phyloP scores from a whole-genome alignment of 1,140 invertebrate species.

The Drosophila cardini region DNA sequence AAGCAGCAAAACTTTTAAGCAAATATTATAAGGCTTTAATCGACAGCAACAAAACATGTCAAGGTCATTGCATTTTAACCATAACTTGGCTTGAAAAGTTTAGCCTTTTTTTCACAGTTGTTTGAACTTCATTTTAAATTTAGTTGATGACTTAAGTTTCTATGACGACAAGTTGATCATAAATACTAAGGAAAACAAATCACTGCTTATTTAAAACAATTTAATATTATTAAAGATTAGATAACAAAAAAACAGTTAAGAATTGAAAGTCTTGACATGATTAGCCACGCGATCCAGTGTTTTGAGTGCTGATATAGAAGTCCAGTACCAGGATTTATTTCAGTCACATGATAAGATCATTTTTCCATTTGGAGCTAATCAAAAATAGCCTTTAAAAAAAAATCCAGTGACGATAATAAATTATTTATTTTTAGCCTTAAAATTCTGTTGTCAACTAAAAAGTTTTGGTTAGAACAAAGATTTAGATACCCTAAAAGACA shows the following conservation, averaged over 20 bases:
- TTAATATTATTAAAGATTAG: slow-evolving; percentile 36
- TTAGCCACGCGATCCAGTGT: slow-evolving; percentile 1
- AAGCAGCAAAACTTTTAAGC: slow-evolving; percentile 54
- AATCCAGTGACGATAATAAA: background rate
- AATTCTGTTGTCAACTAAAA: no score
- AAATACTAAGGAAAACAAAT: slow-evolving; percentile 14
- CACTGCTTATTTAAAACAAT: slow-evolving; percentile 28
- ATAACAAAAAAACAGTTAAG: slow-evolving; percentile 16
- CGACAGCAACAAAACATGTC: slow-evolving; percentile 61
- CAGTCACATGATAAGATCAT: slow-evolving; percentile 41
- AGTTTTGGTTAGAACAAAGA: no score
- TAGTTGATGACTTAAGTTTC: background rate
- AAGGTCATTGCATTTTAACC: slow-evolving; percentile 61
- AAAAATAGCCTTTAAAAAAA: slow-evolving; percentile 10
- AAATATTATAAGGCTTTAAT: slow-evolving; percentile 49
- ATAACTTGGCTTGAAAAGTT: background rate
- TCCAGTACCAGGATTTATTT: slow-evolving; percentile 6
- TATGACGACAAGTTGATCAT: background rate
- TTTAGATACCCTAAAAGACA: background rate
- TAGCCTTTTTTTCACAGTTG: background rate
- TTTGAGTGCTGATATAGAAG: slow-evolving; percentile 16
- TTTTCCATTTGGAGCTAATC: slow-evolving; percentile 8
- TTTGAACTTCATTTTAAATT: background rate
- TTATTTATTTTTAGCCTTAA: background rate
- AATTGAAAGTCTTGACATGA: slow-evolving; percentile 16